Conservation (phyloP, 2,113 vertebrate species). For the Phocoena sinus region DNA sequence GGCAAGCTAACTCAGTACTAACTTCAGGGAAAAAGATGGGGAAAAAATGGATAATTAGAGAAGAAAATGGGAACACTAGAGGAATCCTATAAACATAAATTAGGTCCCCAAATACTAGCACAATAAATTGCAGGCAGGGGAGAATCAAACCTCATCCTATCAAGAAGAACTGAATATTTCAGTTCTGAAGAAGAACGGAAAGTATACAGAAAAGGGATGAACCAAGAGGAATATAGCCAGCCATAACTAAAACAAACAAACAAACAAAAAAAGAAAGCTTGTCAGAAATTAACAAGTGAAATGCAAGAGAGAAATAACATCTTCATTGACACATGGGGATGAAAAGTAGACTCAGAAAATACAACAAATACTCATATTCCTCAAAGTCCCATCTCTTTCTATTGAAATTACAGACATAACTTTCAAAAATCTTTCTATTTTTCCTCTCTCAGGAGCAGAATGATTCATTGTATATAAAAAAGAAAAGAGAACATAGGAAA, state of each 20-base stretch:
- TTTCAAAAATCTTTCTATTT: constrained; percentile 69
- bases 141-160: constrained; percentile 54
- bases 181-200: neutral
- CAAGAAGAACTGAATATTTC: constrained; percentile 63
- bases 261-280: neutral
- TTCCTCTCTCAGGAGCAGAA: constrained; percentile 60
- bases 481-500: constrained; percentile 59
- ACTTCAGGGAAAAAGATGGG: constrained; percentile 63
- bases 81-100: constrained; percentile 73
- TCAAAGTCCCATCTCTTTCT: constrained; percentile 49
- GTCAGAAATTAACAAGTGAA: constrained; percentile 69
- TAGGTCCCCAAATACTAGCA: constrained; percentile 64
- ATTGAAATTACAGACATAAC: constrained; percentile 72
- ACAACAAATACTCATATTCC: constrained; percentile 44
- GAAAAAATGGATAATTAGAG: constrained; percentile 67
- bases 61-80: constrained; percentile 74
- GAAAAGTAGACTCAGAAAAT: constrained; percentile 58
- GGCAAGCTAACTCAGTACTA: constrained; percentile 71
- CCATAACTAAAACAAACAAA: neutral
- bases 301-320: constrained; percentile 63
- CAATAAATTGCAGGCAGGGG: constrained; percentile 68
- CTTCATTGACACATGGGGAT: constrained; percentile 62
- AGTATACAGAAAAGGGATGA: constrained; percentile 24
- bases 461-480: constrained; percentile 66
- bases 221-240: constrained; percentile 1